phyloP scores from a whole-genome alignment of 2,113 vertebrate genomes.

The Podiceps cristatus region DNA sequence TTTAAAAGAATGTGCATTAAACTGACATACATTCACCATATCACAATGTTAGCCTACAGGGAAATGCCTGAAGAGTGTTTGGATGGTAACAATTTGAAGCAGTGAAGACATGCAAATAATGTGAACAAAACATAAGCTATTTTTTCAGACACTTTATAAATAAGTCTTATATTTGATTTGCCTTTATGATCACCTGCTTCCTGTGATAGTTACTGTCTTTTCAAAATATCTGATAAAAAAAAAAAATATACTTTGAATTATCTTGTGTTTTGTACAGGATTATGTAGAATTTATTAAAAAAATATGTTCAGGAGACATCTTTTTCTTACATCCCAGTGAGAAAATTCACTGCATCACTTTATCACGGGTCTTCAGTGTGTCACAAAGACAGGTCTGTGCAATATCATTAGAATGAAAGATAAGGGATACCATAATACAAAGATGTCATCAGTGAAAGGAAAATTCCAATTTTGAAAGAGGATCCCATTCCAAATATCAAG shows the following conservation, averaged over 20 bases:
- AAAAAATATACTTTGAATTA: not conserved
- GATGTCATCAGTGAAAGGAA: conserved; percentile 43
- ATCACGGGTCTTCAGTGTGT: conserved; percentile 33
- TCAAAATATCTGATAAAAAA: not conserved
- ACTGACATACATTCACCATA: not conserved
- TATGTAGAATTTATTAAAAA: not conserved
- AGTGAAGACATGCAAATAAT: not conserved
- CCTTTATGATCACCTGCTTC: not conserved
- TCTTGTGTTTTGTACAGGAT: not conserved
- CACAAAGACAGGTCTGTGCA: conserved; percentile 35
- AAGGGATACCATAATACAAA: conserved; percentile 47
- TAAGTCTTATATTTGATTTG: not conserved
- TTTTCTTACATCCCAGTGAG: conserved; percentile 1
- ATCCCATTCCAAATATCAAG: conserved; percentile 52
- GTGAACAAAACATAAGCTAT: not conserved
- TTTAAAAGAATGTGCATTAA: not conserved
- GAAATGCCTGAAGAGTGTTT: not conserved
- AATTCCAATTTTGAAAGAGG: conserved; percentile 55
- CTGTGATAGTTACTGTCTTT: not conserved
- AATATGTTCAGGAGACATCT: not conserved
- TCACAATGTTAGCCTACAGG: not conserved
- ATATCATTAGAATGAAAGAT: conserved; percentile 51
- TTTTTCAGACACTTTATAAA: not conserved
- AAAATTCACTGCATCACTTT: conserved; percentile 57
- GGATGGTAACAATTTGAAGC: not conserved